Percentiles rank a stretch among this genome's conserved stretches.
phyloP scores from a whole-genome alignment of 2,113 vertebrate genomes.

The Microtus pennsylvanicus region DNA sequence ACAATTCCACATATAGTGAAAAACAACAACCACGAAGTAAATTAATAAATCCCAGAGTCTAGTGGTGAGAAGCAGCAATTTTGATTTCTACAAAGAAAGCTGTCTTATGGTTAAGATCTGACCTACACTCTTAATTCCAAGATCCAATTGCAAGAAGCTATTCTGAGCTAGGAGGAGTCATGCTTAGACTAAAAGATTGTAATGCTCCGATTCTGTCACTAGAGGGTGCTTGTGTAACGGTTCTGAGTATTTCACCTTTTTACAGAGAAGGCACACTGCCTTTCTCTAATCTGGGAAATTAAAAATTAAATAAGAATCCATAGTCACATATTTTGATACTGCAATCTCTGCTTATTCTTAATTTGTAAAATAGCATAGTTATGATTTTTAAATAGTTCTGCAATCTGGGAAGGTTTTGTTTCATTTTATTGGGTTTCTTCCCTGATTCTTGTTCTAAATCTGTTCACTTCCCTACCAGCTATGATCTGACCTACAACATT shows the following conservation, averaged over 20 bases:
- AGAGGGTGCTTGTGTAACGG: constrained; percentile 40
- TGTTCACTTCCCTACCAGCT: background rate
- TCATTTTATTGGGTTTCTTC: background rate
- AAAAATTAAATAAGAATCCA: background rate
- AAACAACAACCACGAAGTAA: background rate
- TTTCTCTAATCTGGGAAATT: background rate
- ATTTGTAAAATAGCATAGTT: background rate
- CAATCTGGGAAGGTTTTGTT: background rate
- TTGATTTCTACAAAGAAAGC: constrained; percentile 30
- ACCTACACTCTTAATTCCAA: background rate
- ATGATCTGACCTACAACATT: background rate
- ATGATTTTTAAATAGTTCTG: background rate
- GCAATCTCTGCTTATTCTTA: background rate
- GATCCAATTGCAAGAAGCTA: background rate
- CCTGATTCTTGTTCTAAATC: background rate
- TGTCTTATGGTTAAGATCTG: background rate
- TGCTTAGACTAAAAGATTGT: background rate
- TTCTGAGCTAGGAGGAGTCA: background rate
- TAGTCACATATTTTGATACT: background rate
- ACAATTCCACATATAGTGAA: background rate
- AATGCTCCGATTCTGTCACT: background rate
- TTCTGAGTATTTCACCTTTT: background rate
- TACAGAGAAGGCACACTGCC: background rate
- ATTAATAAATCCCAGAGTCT: background rate
- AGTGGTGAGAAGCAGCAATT: background rate